Percentiles rank a stretch among this genome's conserved stretches.
Conservation (phyloP, 2,888 invertebrate genomes). For the Aphodius sticticus region DNA sequence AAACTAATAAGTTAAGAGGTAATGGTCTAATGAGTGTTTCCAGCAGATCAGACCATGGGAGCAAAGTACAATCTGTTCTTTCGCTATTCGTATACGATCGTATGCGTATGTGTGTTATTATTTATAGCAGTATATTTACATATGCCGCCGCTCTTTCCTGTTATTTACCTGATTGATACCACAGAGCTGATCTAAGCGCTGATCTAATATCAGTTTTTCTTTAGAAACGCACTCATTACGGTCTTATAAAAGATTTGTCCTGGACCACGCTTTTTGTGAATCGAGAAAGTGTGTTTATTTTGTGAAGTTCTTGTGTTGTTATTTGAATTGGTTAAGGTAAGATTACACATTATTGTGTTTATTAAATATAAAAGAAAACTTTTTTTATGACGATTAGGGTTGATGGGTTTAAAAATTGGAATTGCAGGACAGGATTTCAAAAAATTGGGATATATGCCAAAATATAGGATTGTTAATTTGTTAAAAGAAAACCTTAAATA, state of each 20-base stretch:
- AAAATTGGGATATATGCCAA: too few relatives aligned
- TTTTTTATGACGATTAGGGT: too few relatives aligned
- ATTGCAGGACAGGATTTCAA: too few relatives aligned
- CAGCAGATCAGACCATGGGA: not conserved
- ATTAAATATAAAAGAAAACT: too few relatives aligned
- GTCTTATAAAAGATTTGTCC: not conserved
- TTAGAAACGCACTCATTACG: not conserved
- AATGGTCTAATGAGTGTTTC: not conserved
- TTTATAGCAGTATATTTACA: not conserved
- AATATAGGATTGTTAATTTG: too few relatives aligned
- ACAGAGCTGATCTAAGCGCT: not conserved
- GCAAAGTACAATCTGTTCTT: not conserved
- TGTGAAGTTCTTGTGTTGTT: too few relatives aligned
- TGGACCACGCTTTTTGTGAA: not conserved
- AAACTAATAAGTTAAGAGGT: not conserved
- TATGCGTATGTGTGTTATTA: not conserved
- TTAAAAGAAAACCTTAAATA: too few relatives aligned
- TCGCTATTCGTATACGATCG: not conserved
- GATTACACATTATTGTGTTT: too few relatives aligned
- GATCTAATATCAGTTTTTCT: not conserved
- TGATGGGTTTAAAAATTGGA: too few relatives aligned
- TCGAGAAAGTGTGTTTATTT: not conserved
- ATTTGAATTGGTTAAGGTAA: too few relatives aligned
- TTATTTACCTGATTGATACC: not conserved
- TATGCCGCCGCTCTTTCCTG: not conserved